Base-by-base conservation (phyloP, 2,113 vertebrate genomes). In the Desmodus rotundus region DNA sequence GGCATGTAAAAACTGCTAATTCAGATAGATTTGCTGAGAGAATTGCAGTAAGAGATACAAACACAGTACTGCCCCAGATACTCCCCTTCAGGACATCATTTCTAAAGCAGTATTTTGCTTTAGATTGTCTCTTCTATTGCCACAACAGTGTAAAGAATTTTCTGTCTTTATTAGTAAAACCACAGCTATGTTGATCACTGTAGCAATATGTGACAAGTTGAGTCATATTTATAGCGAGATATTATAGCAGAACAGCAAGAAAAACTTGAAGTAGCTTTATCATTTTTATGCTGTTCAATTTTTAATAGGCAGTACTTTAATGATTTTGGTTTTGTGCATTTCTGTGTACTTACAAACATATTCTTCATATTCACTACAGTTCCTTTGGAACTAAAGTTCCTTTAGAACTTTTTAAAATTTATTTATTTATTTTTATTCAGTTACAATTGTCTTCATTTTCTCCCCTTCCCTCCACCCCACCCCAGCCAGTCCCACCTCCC, bases 31-130 rank as follows among this genome's bases (percentile, higher is more conserved):
- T 56, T 2, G 0, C 0, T 28, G 38, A 45, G 28, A 43, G 19
- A 11, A 0, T 0, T 52, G n/a, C 7, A 58, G 38, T 28, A 2
- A 12, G 3, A 16, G 41, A 17, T 12, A 2, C 9, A 11, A 45
- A 28, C 31, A 50, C 7, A 88, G 50, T 12, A 0, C 10, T 1
- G 58, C 24, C 14, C 58, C 31, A 10, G 38, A 38, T 12, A 38
- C 16, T 1, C 12, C 8, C n/a, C 38, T 36, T 7, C 3, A 1
- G n/a, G 36, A 2, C 31, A 1, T 58, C 22, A 41, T 31, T 17
- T 82, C 41, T 1, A n/a, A 10, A 73, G 73, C 43, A 82, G 41
- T 41, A 43, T 84, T 92, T 84, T 63, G 24, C 70, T 72, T n/a
- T n/a, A n/a, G 26, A 47, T 31, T 13, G 38, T 47, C 31, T 94